Evolutionary conservation across 2,113 vertebrate species (phyloP).

Genomic region (Channa maculata): DNA sequence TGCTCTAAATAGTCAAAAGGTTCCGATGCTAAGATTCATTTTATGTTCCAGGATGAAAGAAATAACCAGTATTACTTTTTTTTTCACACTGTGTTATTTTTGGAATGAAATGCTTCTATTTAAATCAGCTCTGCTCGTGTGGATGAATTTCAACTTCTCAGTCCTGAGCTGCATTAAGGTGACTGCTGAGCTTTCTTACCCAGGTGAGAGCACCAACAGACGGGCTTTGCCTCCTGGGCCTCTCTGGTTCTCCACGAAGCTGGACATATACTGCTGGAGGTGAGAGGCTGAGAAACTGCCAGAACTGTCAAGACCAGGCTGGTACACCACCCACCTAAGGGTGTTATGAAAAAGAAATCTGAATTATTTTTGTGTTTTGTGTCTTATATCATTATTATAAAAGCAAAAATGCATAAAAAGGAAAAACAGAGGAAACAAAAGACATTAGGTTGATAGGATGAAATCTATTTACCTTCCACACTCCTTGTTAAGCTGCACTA

Average conservation of each 20-base stretch:
- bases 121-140: background rate
- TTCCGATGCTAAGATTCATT: background rate
- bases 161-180: background rate
- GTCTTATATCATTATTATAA: background rate
- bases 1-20: background rate
- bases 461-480: constrained; percentile 84
- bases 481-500: constrained; percentile 89
- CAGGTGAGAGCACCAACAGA: constrained; percentile 90
- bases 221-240: constrained; percentile 77
- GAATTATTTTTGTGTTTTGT: too few species aligned
- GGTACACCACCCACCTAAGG: constrained; percentile 90
- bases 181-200: constrained; percentile 78
- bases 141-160: background rate
- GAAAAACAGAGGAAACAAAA: too few species aligned
- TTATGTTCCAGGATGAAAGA: background rate
- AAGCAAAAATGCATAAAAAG: background rate
- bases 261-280: constrained; percentile 90
- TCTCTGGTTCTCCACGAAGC: constrained; percentile 85
- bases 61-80: background rate
- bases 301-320: constrained; percentile 84
- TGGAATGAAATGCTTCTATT: background rate
- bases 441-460: background rate
- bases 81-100: background rate
- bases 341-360: background rate
- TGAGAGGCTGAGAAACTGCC: constrained; percentile 89